phyloP scores from a whole-genome alignment of 2,888 invertebrate species.

The Theretra japonica region DNA sequence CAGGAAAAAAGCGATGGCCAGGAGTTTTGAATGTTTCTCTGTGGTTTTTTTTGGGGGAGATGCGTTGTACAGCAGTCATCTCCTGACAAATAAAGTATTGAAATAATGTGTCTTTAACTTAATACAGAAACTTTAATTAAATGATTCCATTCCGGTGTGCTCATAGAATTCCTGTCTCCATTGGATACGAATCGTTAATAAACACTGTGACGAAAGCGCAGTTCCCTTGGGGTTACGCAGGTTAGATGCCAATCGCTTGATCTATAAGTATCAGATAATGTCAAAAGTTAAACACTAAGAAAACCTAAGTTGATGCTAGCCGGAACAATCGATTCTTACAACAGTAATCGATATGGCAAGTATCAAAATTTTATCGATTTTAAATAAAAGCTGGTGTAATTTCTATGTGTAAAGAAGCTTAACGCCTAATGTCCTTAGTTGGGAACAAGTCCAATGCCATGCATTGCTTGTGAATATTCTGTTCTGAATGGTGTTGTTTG shows the following conservation, averaged over 20 bases:
- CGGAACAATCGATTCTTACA: not conserved
- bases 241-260: slow-evolving; percentile 18
- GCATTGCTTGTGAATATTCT: no score
- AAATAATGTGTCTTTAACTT: no score
- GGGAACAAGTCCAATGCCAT: no score
- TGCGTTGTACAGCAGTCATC: no score
- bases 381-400: not conserved
- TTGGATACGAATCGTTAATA: not conserved
- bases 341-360: not conserved
- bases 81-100: no score
- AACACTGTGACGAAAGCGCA: slow-evolving; percentile 4
- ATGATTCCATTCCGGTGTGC: not conserved
- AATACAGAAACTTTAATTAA: not conserved
- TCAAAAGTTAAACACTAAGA: slow-evolving; percentile 6
- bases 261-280: slow-evolving; percentile 11
- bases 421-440: no score
- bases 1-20: no score
- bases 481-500: no score
- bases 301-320: slow-evolving; percentile 2
- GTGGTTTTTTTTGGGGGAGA: no score
- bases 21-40: no score
- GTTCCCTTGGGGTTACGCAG: slow-evolving; percentile 1
- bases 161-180: not conserved
- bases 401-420: not conserved
- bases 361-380: not conserved